Conservation (phyloP, 2,888 invertebrate genomes). For the Sarcophaga carnaria region DNA sequence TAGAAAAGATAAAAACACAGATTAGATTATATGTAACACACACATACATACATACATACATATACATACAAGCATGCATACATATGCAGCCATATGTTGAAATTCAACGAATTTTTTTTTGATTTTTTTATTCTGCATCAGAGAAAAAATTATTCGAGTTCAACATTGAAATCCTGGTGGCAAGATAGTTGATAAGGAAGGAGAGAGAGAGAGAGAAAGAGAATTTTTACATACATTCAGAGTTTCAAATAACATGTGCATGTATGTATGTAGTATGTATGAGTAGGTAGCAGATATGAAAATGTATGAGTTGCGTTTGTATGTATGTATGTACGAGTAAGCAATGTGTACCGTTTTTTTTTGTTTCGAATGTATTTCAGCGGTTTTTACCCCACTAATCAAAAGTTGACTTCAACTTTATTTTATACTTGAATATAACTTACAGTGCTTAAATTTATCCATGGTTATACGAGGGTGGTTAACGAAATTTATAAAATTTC, state of each 20-base stretch:
- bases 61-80: neutral
- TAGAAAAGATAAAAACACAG: slow-evolving; percentile 61
- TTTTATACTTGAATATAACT: slow-evolving; percentile 2
- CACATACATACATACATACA: neutral
- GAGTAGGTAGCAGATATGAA: neutral
- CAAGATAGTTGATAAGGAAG: neutral
- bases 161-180: slow-evolving; percentile 30
- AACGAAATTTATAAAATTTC: neutral
- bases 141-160: slow-evolving; percentile 28
- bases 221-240: slow-evolving; percentile 1
- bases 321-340: too few relatives aligned
- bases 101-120: neutral
- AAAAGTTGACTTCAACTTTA: slow-evolving; percentile 21
- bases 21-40: slow-evolving; percentile 32
- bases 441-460: neutral
- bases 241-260: neutral
- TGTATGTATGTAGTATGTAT: too few relatives aligned
- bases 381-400: slow-evolving; percentile 40
- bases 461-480: neutral
- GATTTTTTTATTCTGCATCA: neutral
- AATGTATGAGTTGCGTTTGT: neutral
- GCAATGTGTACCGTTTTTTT: neutral
- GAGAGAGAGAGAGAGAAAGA: neutral
- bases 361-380: slow-evolving; percentile 23
- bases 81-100: neutral